phyloP scores from a whole-genome alignment of 37 sponge, comb jelly and placozoan species.

The Halichondria panicea region DNA sequence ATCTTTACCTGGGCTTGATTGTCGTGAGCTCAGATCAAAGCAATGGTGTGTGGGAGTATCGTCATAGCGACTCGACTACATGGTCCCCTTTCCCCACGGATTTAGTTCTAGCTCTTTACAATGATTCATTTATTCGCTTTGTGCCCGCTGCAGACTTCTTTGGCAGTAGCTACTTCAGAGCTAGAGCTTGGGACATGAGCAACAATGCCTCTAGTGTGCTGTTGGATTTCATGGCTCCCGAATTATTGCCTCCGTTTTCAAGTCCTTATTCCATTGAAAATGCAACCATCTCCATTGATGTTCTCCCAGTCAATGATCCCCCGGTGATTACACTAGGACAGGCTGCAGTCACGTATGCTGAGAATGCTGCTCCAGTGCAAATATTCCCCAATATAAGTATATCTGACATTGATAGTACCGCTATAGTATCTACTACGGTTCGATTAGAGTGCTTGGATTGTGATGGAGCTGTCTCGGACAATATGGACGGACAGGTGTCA shows the following conservation, averaged over 20 bases:
- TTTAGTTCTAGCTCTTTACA: background rate
- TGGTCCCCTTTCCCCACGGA: constrained; percentile 28
- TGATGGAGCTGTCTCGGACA: background rate
- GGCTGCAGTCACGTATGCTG: constrained; percentile 18
- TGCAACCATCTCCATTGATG: background rate
- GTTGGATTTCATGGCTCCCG: no score
- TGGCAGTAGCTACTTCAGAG: constrained; percentile 21
- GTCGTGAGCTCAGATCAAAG: background rate
- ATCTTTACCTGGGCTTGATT: constrained; percentile 25
- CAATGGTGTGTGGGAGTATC: constrained; percentile 57
- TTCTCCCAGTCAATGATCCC: constrained; percentile 44
- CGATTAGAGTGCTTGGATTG: constrained; percentile 22
- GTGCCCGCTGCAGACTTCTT: constrained; percentile 20
- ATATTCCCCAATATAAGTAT: constrained; percentile 31
- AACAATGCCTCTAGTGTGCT: no score
- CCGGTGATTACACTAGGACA: constrained; percentile 21
- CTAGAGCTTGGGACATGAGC: constrained; percentile 42
- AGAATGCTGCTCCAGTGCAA: constrained; percentile 15
- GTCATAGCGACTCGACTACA: background rate
- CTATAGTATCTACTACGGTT: constrained; percentile 20
- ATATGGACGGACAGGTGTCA: background rate
- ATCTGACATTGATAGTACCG: constrained; percentile 35
- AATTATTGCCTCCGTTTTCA: constrained; percentile 27
- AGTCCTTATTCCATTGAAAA: constrained; percentile 43
- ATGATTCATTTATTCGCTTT: constrained; percentile 16